A percentile compares a stretch with the other conserved stretches of the same genome.
Conservation (phyloP, 2,797 vertebrate genomes). For the Malurus splendens region DNA sequence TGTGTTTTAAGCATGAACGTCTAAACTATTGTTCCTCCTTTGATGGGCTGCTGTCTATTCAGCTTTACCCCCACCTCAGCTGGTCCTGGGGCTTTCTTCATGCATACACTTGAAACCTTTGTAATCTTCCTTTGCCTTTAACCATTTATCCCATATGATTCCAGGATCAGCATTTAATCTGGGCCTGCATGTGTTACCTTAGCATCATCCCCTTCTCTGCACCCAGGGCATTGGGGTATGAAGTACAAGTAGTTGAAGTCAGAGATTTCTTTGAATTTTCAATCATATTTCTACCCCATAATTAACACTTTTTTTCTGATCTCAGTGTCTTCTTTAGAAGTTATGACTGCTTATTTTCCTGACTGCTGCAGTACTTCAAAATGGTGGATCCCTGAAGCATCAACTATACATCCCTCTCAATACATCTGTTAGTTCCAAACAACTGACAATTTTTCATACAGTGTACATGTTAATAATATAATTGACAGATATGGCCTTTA, state of each 20-base stretch:
- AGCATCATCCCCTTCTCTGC: neutral
- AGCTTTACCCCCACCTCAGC: neutral
- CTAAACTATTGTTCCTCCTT: neutral
- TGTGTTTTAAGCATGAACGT: neutral
- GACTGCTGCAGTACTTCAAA: neutral
- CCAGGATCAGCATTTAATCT: neutral
- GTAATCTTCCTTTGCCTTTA: neutral
- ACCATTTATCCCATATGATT: neutral
- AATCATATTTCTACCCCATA: neutral
- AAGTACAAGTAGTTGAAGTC: neutral
- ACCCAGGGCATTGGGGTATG: neutral
- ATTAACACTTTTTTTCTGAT: neutral
- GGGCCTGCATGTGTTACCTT: neutral
- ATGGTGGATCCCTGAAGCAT: neutral
- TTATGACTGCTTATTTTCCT: neutral
- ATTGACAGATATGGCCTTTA: constrained; percentile 19
- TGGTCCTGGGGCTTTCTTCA: neutral
- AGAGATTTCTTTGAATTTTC: neutral
- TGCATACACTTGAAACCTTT: neutral
- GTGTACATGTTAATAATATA: neutral
- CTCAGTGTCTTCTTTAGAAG: neutral
- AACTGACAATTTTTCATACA: neutral
- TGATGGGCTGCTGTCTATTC: neutral
- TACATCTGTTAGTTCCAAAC: neutral
- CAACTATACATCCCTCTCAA: neutral